phyloP scores from a whole-genome alignment of 2,888 invertebrate species.

The Gari tellinella region DNA sequence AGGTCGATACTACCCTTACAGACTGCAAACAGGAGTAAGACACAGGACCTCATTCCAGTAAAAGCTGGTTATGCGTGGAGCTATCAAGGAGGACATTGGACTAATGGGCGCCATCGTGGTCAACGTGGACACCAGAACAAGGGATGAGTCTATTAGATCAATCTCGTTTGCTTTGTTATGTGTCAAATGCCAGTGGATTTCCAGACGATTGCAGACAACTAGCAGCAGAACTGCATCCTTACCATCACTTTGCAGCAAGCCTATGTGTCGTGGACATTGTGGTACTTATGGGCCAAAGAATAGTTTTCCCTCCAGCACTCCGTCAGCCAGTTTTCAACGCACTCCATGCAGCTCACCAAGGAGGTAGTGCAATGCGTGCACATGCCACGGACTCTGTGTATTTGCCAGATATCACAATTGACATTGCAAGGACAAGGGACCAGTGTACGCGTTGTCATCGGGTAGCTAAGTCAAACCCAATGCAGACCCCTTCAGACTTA shows the following conservation, averaged over 20 bases:
- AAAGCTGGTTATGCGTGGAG: conserved; percentile 51
- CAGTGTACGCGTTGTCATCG: too few species aligned
- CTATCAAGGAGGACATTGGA: conserved; percentile 24
- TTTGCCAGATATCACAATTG: too few species aligned
- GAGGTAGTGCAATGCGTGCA: conserved; percentile 45
- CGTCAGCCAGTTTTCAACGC: conserved; percentile 35
- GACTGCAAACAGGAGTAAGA: conserved; percentile 20
- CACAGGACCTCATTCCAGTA: conserved; percentile 43
- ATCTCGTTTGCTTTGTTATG: conserved; percentile 30
- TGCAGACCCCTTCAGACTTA: conserved; percentile 40
- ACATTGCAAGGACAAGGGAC: too few species aligned
- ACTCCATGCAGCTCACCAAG: conserved; percentile 56
- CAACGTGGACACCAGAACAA: conserved; percentile 6
- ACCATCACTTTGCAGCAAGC: too few species aligned
- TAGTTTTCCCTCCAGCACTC: conserved; percentile 38
- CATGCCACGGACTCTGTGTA: conserved; percentile 49
- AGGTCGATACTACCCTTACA: conserved; percentile 38
- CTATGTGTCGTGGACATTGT: conserved; percentile 53
- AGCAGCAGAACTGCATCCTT: conserved; percentile 23
- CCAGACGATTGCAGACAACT: conserved; percentile 35
- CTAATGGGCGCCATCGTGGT: conserved; percentile 21
- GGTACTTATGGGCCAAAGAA: conserved; percentile 42
- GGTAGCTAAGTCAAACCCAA: conserved; percentile 53
- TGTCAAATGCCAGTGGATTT: conserved; percentile 33
- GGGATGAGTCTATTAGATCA: conserved; percentile 12